Evolutionary conservation across 2,888 invertebrate genomes (phyloP).

Genomic region (Oligia strigilis): DNA sequence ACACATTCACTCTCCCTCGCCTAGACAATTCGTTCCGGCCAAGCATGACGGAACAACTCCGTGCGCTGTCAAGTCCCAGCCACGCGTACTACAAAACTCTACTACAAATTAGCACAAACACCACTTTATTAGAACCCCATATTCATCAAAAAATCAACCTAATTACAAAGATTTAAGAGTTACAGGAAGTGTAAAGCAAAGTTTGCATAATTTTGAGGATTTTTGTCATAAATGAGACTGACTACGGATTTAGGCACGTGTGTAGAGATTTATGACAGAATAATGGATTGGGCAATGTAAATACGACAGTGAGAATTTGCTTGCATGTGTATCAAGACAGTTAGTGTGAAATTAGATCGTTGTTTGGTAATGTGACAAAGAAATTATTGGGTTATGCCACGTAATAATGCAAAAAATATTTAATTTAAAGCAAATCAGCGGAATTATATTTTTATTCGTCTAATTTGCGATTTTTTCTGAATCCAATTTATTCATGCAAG

Average conservation of each 20-base stretch:
- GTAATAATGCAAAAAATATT: not conserved
- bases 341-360: slow-evolving; percentile 19
- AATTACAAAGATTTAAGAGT: slow-evolving; percentile 31
- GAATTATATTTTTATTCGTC: not conserved
- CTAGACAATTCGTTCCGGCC: slow-evolving; percentile 88
- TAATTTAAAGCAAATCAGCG: not conserved
- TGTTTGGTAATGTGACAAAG: slow-evolving; percentile 20
- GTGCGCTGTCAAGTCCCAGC: slow-evolving; percentile 83
- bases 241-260: slow-evolving; percentile 77
- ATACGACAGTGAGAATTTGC: slow-evolving; percentile 52
- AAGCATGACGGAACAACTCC: slow-evolving; percentile 85
- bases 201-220: slow-evolving; percentile 62
- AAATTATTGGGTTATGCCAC: not conserved
- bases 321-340: slow-evolving; percentile 28
- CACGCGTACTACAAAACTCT: slow-evolving; percentile 81
- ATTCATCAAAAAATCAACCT: slow-evolving; percentile 59
- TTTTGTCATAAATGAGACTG: slow-evolving; percentile 66
- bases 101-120: slow-evolving; percentile 74
- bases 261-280: slow-evolving; percentile 78
- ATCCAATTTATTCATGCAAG: not conserved
- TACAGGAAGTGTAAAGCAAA: slow-evolving; percentile 20
- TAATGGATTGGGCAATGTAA: slow-evolving; percentile 68
- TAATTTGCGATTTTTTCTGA: not conserved
- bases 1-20: slow-evolving; percentile 75
- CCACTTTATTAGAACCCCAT: slow-evolving; percentile 38